Evolutionary conservation across 2,888 invertebrate species (phyloP).

Genomic region (Hydrotaea diabolus): DNA sequence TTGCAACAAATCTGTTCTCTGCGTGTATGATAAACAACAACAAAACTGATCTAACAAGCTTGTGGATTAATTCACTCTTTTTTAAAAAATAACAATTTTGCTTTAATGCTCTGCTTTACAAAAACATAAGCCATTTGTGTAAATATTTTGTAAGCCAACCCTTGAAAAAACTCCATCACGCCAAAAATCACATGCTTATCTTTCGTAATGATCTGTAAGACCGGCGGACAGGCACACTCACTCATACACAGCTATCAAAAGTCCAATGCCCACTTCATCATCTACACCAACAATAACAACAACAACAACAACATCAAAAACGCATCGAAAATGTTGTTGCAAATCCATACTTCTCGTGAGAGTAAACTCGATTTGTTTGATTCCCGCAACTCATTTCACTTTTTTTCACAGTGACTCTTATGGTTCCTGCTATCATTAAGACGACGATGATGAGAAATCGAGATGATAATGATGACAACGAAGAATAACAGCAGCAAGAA

Average conservation of each 20-base stretch:
- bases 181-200: neutral
- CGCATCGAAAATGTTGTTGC: conserved; percentile 22
- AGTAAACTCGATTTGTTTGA: conserved; percentile 20
- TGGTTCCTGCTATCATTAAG: neutral
- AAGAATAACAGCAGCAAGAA: neutral
- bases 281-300: neutral
- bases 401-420: conserved; percentile 12
- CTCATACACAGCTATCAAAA: conserved; percentile 24
- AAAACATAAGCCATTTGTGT: too few species aligned
- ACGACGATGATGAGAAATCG: conserved; percentile 29
- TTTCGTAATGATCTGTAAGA: neutral
- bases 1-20: too few species aligned
- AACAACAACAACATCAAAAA: conserved; percentile 10
- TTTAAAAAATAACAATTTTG: too few species aligned
- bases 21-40: too few species aligned
- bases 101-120: too few species aligned
- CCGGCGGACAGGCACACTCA: neutral
- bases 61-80: too few species aligned
- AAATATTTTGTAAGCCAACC: too few species aligned
- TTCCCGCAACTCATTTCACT: conserved; percentile 49
- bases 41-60: too few species aligned
- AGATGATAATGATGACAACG: neutral
- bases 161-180: neutral
- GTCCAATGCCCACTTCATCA: conserved; percentile 51
- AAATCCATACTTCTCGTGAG: conserved; percentile 15